phyloP scores from a whole-genome alignment of 2,797 vertebrate species.

The Poecilia picta region DNA sequence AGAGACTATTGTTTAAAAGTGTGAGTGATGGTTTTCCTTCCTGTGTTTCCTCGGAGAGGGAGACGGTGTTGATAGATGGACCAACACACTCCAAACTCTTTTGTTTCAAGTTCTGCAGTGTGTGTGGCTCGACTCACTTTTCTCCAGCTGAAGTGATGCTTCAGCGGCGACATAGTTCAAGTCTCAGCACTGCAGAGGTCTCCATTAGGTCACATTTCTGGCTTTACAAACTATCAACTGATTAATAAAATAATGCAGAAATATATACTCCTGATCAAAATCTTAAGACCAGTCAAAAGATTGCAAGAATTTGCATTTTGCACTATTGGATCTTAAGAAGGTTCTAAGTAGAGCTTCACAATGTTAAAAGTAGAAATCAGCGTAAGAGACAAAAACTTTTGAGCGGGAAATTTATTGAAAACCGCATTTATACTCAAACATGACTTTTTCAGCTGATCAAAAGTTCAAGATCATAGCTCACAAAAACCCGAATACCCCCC shows the following conservation, averaged over 20 bases:
- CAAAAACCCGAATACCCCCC: no score
- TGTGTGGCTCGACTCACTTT: slow-evolving; percentile 76
- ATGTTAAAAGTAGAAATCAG: no score
- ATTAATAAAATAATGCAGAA: not conserved
- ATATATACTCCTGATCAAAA: no score
- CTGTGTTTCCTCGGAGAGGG: slow-evolving; percentile 70
- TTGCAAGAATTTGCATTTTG: no score
- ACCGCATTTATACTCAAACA: no score
- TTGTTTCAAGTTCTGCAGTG: slow-evolving; percentile 69
- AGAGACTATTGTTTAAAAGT: slow-evolving; percentile 79
- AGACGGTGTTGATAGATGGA: slow-evolving; percentile 80
- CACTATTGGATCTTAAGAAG: no score
- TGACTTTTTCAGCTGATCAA: no score
- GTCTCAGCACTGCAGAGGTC: slow-evolving; percentile 51
- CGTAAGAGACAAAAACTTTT: no score
- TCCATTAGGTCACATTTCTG: slow-evolving; percentile 62
- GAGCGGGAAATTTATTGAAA: no score
- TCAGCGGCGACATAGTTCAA: slow-evolving; percentile 55
- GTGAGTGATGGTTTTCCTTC: slow-evolving; percentile 82
- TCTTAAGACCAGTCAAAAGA: no score
- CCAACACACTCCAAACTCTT: slow-evolving; percentile 68
- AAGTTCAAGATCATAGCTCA: no score
- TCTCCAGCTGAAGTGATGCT: slow-evolving; percentile 68
- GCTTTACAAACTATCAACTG: not conserved
- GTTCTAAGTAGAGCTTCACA: no score